Conservation (phyloP, 2,113 vertebrate species). For the Saccopteryx bilineata region DNA sequence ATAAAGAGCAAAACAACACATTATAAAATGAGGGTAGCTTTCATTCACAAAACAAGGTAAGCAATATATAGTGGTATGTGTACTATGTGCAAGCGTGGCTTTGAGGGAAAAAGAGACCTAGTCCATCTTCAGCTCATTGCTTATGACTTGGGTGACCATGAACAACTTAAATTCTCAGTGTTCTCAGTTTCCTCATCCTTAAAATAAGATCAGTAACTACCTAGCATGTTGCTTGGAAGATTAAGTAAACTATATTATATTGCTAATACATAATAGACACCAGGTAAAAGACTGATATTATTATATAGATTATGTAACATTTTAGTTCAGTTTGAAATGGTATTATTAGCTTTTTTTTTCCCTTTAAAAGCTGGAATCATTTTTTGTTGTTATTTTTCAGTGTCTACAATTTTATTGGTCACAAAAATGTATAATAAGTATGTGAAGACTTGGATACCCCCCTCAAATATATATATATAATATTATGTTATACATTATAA, state of each 20-base stretch:
- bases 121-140: neutral
- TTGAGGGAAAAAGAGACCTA: neutral
- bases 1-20: neutral
- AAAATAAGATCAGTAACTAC: neutral
- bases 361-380: neutral
- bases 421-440: neutral
- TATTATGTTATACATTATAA: neutral
- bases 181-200: conserved; percentile 21
- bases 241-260: neutral
- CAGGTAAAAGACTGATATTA: neutral
- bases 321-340: neutral
- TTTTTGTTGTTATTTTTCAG: neutral
- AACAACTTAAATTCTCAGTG: neutral
- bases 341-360: neutral
- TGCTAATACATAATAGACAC: neutral
- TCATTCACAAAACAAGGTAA: neutral
- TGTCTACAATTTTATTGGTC: neutral
- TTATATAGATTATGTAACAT: neutral
- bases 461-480: neutral
- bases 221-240: neutral
- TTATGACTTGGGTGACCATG: neutral
- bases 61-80: neutral
- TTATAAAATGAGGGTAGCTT: neutral
- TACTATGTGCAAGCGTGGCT: neutral
- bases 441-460: neutral